Evolutionary conservation across 2,888 invertebrate species (phyloP), one percentile per base, ranked within the genome.

Genomic region (Ophion ventricosus): DNA sequence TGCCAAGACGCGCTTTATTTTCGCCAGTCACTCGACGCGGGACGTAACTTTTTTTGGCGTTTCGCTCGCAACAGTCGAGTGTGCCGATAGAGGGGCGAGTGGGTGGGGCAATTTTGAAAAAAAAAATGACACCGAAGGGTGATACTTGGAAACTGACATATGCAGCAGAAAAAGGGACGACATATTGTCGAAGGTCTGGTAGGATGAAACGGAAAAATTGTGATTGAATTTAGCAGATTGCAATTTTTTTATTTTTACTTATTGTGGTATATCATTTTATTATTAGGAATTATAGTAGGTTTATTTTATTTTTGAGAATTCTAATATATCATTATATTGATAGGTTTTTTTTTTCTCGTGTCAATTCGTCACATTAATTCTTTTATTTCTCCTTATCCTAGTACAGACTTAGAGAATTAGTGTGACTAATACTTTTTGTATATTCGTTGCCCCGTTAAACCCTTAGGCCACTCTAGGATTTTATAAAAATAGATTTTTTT

Each of bases 1-100:
- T 73, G 35, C 43, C 59, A 77, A 80, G 73, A 49, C 26, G 25
- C 56, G 11, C 14, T 40, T 49, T 17, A 72, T 67, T 69, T 67
- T 63, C 66, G 14, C 73, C 11, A 40, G 64, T 49, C 57, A 49
- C 59, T 72, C 43, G 10, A 40, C 5, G 8, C 0, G 26, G 4
- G 17, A 67, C 35, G 29, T 20, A 64, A 49, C 4, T 14, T 76
- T 67, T 57, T 80, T 67, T 69, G 35, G 35, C 35, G 4, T 49
- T 49, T 1, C 23, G 11, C 59, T 11, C 54, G 10, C 1, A 56
- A 11, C 25, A n/a, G 26, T n/a, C 29, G 8, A 54, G 29, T 69
- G 25, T n/a, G n/a, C n/a, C 49, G 8, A 25, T 11, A 11, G 40
- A 43, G 14, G 69, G 54, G 25, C 17, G 29, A 25, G 26, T 17